Evolutionary conservation across 1,140 invertebrate genomes (phyloP).

Genomic region (Drosophila ambigua): DNA sequence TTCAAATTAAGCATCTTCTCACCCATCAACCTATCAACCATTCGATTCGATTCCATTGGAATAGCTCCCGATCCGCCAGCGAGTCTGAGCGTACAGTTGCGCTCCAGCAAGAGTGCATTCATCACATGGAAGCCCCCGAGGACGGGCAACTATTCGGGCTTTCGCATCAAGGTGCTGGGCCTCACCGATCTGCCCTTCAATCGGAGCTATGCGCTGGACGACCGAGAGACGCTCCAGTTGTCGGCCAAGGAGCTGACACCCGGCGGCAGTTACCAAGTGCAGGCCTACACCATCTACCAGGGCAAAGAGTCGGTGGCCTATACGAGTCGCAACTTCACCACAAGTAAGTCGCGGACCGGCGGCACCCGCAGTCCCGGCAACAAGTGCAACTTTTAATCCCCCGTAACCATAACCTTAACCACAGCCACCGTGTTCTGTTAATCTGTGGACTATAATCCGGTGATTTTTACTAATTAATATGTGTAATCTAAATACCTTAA

Average conservation of each 20-base stretch:
- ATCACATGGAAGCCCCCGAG: conserved; percentile 93
- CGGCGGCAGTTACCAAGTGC: conserved; percentile 93
- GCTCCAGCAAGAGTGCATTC: conserved; percentile 91
- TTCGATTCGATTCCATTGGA: neutral
- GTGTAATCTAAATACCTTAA: neutral
- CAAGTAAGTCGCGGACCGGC: conserved; percentile 88
- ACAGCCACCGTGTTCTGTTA: too few relatives aligned
- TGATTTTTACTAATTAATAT: too few relatives aligned
- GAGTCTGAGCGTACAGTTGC: conserved; percentile 91
- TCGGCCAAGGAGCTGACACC: conserved; percentile 92
- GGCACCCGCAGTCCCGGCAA: conserved; percentile 52
- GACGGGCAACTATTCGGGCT: conserved; percentile 91
- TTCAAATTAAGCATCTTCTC: neutral
- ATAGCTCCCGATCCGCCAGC: conserved; percentile 94
- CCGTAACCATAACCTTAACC: too few relatives aligned
- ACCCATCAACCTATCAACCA: too few relatives aligned
- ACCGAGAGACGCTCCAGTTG: conserved; percentile 88
- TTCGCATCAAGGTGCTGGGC: conserved; percentile 89
- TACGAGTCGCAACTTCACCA: conserved; percentile 95
- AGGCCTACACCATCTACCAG: conserved; percentile 94
- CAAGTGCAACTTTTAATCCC: conserved; percentile 60
- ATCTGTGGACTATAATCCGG: neutral
- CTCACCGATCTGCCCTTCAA: conserved; percentile 86
- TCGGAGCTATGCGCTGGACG: conserved; percentile 87
- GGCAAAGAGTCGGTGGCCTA: conserved; percentile 95